Evolutionary conservation across 2,888 invertebrate genomes (phyloP).

Genomic region (Ariolimax columbianus): DNA sequence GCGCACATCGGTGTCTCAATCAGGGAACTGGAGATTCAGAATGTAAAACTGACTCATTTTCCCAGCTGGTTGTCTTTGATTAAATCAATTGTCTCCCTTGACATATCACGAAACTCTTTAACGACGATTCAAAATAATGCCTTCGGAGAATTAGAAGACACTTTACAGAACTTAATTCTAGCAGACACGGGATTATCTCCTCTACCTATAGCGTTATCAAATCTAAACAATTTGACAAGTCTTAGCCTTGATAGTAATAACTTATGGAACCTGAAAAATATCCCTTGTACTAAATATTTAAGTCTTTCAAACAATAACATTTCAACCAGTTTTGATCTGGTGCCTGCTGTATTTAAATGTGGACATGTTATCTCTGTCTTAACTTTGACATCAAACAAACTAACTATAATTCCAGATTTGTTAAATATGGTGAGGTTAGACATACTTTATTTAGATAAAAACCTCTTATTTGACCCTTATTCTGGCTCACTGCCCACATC

Average conservation of each 20-base stretch:
- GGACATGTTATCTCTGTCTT: background rate
- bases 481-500: background rate
- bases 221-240: background rate
- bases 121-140: background rate
- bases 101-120: background rate
- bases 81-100: background rate
- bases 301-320: no score
- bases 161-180: background rate
- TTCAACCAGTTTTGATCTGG: no score
- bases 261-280: background rate
- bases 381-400: background rate
- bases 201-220: background rate
- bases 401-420: background rate
- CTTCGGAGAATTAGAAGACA: background rate
- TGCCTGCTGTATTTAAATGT: background rate
- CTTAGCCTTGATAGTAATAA: background rate
- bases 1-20: background rate
- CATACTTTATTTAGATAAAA: background rate
- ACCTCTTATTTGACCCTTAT: background rate
- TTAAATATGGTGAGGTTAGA: background rate
- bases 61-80: slow-evolving; percentile 6
- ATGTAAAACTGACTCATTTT: background rate
- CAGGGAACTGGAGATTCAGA: background rate
- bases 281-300: background rate
- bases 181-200: background rate